Percentiles rank a stretch among this genome's conserved stretches.
phyloP scores from a whole-genome alignment of 92 coral and sea anemone species.

The Isaurus tuberculatus region DNA sequence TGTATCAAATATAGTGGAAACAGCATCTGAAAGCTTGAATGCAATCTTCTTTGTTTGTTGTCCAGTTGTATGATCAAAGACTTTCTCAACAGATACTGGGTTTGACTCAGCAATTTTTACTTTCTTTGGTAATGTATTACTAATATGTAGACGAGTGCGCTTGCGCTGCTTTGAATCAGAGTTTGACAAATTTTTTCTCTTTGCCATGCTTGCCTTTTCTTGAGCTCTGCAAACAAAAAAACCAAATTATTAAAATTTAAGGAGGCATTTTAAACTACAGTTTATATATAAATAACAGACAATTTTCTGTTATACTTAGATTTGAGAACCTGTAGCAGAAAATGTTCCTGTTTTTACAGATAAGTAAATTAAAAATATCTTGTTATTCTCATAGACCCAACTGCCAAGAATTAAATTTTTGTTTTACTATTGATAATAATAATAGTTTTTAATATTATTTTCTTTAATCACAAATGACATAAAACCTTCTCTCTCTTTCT shows the following conservation, averaged over 20 bases:
- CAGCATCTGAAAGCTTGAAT: conserved; percentile 87
- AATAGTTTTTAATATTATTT: no score
- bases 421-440: no score
- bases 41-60: conserved; percentile 85
- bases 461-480: not conserved
- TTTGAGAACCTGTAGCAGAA: no score
- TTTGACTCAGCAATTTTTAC: conserved; percentile 25
- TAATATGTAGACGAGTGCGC: conserved; percentile 70
- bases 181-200: conserved; percentile 59
- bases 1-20: conserved; percentile 92
- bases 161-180: conserved; percentile 46
- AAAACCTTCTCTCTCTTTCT: conserved; percentile 77
- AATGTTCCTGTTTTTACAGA: no score
- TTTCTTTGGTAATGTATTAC: conserved; percentile 78
- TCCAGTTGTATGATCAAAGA: conserved; percentile 87
- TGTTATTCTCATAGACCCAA: no score
- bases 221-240: conserved; percentile 50
- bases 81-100: conserved; percentile 78
- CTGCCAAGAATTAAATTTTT: no score
- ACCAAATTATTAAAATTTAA: not conserved
- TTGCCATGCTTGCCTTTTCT: conserved; percentile 54
- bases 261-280: no score
- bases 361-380: no score
- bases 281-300: no score
- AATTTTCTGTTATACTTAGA: no score